These are phyloP conservation scores for Syngnathus floridae DNA, from an alignment of 2,113 vertebrate genomes.

Conservation along the genomic window DNA sequence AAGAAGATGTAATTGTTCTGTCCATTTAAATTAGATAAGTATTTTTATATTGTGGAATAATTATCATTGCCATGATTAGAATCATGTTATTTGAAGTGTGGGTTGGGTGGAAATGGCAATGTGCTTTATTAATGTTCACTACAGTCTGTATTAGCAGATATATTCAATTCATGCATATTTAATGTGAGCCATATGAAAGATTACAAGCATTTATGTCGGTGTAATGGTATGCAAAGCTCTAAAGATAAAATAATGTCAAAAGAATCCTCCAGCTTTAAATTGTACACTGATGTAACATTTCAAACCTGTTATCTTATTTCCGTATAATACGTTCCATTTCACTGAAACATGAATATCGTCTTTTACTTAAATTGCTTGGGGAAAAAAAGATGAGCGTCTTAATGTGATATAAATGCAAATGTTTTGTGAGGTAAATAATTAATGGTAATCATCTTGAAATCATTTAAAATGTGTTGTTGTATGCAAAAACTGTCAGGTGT, in stretches of 20 bases:
- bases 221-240: neutral
- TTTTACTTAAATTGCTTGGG: neutral
- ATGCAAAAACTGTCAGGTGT: constrained; percentile 2
- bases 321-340: neutral
- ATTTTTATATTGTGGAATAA: neutral
- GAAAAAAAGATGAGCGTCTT: neutral
- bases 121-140: neutral
- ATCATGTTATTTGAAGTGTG: neutral
- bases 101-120: too few relatives aligned
- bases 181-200: neutral
- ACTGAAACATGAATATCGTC: neutral
- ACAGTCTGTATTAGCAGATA: neutral
- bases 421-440: neutral
- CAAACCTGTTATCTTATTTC: too few relatives aligned
- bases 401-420: neutral
- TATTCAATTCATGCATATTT: neutral
- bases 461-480: constrained; percentile 9
- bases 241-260: neutral
- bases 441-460: neutral
- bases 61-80: neutral
- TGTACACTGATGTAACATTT: too few relatives aligned
- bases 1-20: too few relatives aligned
- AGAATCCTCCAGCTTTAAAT: neutral
- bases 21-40: too few relatives aligned
- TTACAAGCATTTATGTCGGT: neutral